These are phyloP conservation scores for Tethea ocularis DNA, from an alignment of 2,888 invertebrate species.

Conservation along the genomic window DNA sequence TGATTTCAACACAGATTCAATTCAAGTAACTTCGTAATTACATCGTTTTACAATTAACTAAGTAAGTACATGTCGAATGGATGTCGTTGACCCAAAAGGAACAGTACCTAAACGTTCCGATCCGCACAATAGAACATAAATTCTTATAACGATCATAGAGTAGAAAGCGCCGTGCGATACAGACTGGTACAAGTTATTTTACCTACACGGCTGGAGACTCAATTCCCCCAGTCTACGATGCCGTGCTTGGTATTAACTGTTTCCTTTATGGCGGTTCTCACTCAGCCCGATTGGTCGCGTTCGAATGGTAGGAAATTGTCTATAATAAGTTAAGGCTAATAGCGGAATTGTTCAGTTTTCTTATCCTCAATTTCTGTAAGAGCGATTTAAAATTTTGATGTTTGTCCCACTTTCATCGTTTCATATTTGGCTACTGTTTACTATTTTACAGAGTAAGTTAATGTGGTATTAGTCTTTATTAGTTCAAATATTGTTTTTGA, in stretches of 20 bases:
- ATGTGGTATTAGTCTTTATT: background rate
- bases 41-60: constrained; percentile 12
- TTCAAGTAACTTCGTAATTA: background rate
- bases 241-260: constrained; percentile 56
- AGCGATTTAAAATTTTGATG: constrained; percentile 61
- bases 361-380: constrained; percentile 55
- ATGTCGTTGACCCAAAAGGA: constrained; percentile 40
- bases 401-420: constrained; percentile 31
- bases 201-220: constrained; percentile 42
- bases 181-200: constrained; percentile 44
- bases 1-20: background rate
- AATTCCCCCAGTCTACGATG: constrained; percentile 33
- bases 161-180: constrained; percentile 34
- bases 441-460: background rate
- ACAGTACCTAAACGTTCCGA: constrained; percentile 41
- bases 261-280: constrained; percentile 72
- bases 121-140: constrained; percentile 61
- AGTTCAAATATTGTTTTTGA: background rate
- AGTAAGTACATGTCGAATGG: constrained; percentile 35
- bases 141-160: constrained; percentile 56
- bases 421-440: background rate
- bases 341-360: constrained; percentile 58
- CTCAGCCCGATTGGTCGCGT: constrained; percentile 73
- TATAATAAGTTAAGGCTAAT: constrained; percentile 70
- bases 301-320: constrained; percentile 67